phyloP scores from a whole-genome alignment of 2,113 vertebrate species.

The Corapipo altera region DNA sequence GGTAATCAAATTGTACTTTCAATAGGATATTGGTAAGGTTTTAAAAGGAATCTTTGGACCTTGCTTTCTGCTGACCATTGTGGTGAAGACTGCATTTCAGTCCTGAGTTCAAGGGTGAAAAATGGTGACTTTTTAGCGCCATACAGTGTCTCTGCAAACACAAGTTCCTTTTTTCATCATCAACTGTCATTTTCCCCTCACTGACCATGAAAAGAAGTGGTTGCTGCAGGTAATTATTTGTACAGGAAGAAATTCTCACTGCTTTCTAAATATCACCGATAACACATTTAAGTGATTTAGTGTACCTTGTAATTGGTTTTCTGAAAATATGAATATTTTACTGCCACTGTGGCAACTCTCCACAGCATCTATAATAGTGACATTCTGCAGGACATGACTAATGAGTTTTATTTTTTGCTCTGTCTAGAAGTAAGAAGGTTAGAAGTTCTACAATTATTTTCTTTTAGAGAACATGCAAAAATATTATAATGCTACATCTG shows the following conservation, averaged over 20 bases:
- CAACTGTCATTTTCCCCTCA: slow-evolving; percentile 22
- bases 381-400: slow-evolving; percentile 65
- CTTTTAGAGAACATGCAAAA: background rate
- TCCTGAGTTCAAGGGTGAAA: background rate
- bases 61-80: background rate
- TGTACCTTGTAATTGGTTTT: slow-evolving; percentile 69
- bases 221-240: slow-evolving; percentile 57
- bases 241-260: slow-evolving; percentile 39
- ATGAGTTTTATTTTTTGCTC: slow-evolving; percentile 60
- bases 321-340: slow-evolving; percentile 71
- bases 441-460: slow-evolving; percentile 48
- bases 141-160: background rate
- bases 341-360: slow-evolving; percentile 70
- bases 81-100: background rate
- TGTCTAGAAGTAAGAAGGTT: slow-evolving; percentile 42
- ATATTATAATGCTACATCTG: background rate
- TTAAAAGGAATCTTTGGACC: background rate
- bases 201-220: slow-evolving; percentile 39
- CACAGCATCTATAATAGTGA: slow-evolving; percentile 75
- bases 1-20: background rate
- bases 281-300: slow-evolving; percentile 61
- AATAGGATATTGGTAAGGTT: background rate
- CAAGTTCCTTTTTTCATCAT: background rate
- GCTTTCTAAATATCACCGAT: slow-evolving; percentile 54
- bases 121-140: background rate